Base-by-base conservation (phyloP, 2,888 invertebrate genomes). In the Erannis defoliaria region DNA sequence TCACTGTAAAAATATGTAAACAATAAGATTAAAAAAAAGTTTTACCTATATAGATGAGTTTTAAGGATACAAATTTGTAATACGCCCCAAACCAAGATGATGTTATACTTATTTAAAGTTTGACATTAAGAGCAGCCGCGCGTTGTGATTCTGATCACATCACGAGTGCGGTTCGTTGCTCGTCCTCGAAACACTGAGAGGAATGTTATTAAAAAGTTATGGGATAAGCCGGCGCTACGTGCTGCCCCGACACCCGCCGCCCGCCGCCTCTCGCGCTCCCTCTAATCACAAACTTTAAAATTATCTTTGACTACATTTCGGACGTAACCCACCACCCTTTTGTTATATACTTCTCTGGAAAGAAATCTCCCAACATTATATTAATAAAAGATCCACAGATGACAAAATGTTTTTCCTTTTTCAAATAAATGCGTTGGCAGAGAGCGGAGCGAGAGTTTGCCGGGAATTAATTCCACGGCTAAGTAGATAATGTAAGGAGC, bases 161-260 rank as follows among this genome's bases (percentile, higher is more conserved):
- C 85, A 81, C 84, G 84, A 86, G 81, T 82, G 78, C 83, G 84
- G 84, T 77, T 82, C 85, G 80, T 77, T 78, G 82, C 78, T 81
- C 85, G 81, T 81, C 82, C 84, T 84, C 82, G 79, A 81, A 86
- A 84, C 85, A 82, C 76, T 82, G 84, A 81, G 82, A 82, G 84
- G 86, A 89, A 90, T 86, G 87, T 89, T 90, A 91, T 92, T 91
- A 91, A 89, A 91, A 92, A 92, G 90, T 92, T 90, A 87, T 86
- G 85, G 87, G 85, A 89, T 89, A 86, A 89, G 88, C 86, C 77
- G 74, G 73, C 77, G 74, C 73, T 81, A 88, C 88, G 90, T 89
- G 89, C 76, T 77, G 77, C 65, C 61, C 68, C 74, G 69, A 50
- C 68, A 69, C 68, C 62, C 60, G 45, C 50, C 64, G 69, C 68